phyloP scores from a whole-genome alignment of 2,113 vertebrate genomes.

The Neodon shergylaensis region DNA sequence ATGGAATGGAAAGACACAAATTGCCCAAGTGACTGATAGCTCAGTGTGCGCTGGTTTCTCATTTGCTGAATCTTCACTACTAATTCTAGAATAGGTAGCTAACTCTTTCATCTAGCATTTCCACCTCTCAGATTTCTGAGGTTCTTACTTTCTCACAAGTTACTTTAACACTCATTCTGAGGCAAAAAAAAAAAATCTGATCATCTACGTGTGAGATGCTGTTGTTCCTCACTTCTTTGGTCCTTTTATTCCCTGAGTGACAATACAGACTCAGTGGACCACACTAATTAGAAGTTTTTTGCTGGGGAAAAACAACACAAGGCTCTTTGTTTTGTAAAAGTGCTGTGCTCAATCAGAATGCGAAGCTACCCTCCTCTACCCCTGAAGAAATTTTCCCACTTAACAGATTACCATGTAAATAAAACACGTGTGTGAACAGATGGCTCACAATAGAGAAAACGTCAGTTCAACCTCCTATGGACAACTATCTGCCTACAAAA shows the following conservation, averaged over 20 bases:
- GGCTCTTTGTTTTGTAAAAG: constrained; percentile 19
- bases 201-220: background rate
- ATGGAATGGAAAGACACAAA: background rate
- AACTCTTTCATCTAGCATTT: background rate
- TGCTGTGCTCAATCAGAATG: background rate
- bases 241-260: constrained; percentile 29
- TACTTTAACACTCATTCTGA: constrained; percentile 1
- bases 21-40: background rate
- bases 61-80: background rate
- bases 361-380: background rate
- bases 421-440: constrained; percentile 23
- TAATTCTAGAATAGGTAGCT: background rate
- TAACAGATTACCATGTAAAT: background rate
- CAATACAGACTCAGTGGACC: constrained; percentile 20
- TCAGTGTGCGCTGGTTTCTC: background rate
- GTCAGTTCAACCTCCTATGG: background rate
- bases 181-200: background rate
- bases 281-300: constrained; percentile 60
- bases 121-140: background rate
- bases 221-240: background rate
- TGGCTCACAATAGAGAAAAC: background rate
- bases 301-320: constrained; percentile 46
- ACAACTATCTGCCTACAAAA: background rate
- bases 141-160: background rate
- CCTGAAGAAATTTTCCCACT: constrained; percentile 3